Evolutionary conservation across 2,797 vertebrate species (phyloP), one percentile per base, ranked within the genome.

Genomic region (Pachyuromys duprasi): DNA sequence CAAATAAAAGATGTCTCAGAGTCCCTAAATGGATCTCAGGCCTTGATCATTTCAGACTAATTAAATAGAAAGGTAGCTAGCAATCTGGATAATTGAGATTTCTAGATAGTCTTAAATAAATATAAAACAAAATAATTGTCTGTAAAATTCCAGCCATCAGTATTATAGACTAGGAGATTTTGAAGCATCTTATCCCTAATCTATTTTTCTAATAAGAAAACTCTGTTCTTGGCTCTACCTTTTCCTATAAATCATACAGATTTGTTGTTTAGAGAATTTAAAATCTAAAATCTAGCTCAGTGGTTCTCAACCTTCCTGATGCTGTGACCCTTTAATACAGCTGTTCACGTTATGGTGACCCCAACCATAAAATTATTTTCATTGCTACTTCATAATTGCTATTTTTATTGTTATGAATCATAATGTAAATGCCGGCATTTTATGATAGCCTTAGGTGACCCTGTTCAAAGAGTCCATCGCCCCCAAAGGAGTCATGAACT

Each of bases 21-120:
- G 95, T 89, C 95, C 92, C 96, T 97, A 96, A 97, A 55, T 90
- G 84, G 96, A 96, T 97, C 96, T 96, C 93, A 97, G 57, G 60
- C 74, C 60, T 84, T 92, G 36, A 93, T 81, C 87, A 72, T 91
- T 93, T 97, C 84, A 95, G 28, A 72, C 45, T 94, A 95, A 97
- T 97, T 90, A 95, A 96, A 94, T 97, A 78, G 55, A 95, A 95
- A 86, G 31, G 39, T 20, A 93, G 3, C 81, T 86, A 92, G 91
- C 91, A 96, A 97, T 96, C 86, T 95, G 26, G 67, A 33, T 86
- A 95, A 96, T 9, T 93, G 84, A 95, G 60, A 79, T 96, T 89
- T 33, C 81, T 36, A 90, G 82, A 83, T 36, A 94, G 57, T 49
- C 76, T 95, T 95, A 91, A 95, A 83, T 86, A 90, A 49, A 95